Percentiles rank a stretch among this genome's conserved stretches.
Evolutionary conservation across 2,888 invertebrate species (phyloP).

Genomic region (Mesorhabditis sp.): DNA sequence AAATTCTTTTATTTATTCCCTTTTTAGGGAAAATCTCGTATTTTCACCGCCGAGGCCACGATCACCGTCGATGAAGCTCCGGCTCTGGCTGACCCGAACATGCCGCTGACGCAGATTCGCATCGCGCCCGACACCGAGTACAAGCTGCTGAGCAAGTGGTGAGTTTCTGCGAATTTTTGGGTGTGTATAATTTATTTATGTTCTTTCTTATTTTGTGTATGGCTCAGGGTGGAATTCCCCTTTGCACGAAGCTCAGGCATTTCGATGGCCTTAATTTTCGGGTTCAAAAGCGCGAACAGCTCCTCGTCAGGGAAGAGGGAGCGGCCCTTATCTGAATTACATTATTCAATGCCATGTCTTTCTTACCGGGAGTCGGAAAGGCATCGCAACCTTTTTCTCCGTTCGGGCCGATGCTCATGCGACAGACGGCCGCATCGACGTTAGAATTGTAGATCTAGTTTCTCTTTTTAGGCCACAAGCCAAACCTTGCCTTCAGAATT

Average conservation of each 20-base stretch:
- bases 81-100: slow-evolving; percentile 11
- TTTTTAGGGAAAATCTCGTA: not conserved
- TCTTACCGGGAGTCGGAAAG: too few relatives aligned
- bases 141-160: slow-evolving; percentile 26
- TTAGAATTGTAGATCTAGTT: slow-evolving; percentile 1
- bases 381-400: not conserved
- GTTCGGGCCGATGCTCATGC: slow-evolving; percentile 1
- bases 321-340: too few relatives aligned
- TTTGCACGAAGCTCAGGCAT: too few relatives aligned
- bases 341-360: too few relatives aligned
- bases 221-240: too few relatives aligned
- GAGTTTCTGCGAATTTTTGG: not conserved
- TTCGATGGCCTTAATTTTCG: too few relatives aligned
- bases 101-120: slow-evolving; percentile 19
- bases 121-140: slow-evolving; percentile 31
- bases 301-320: too few relatives aligned
- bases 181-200: too few relatives aligned
- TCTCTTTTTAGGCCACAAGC: not conserved
- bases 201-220: too few relatives aligned
- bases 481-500: not conserved
- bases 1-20: not conserved
- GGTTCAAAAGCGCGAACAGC: too few relatives aligned
- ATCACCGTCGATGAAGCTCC: slow-evolving; percentile 33
- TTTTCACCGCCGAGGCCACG: slow-evolving; percentile 24
- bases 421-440: not conserved